phyloP scores from a whole-genome alignment of 1,140 invertebrate species.

The Ceratosolen fusciceps region DNA sequence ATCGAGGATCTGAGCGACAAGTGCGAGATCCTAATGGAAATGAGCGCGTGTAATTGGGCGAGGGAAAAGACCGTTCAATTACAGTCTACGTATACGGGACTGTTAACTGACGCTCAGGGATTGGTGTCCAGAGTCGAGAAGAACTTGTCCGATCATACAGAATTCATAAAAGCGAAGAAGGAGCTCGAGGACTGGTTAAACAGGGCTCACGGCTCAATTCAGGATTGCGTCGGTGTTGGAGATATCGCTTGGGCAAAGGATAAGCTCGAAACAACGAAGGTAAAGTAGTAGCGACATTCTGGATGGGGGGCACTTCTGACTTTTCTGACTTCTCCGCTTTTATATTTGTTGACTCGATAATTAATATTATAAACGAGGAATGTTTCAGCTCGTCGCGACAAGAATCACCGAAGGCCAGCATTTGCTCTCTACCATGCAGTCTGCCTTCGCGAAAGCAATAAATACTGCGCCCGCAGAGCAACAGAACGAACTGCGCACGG shows the following conservation, averaged over 20 bases:
- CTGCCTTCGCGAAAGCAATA: conserved; percentile 87
- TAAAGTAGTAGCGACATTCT: no score
- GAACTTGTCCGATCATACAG: conserved; percentile 89
- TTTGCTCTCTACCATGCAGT: conserved; percentile 83
- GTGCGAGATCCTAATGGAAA: conserved; percentile 88
- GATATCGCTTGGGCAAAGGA: conserved; percentile 84
- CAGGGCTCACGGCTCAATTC: conserved; percentile 82
- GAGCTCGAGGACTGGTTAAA: conserved; percentile 87
- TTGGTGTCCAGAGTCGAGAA: conserved; percentile 88
- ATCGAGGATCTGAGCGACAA: conserved; percentile 89
- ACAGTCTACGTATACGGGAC: conserved; percentile 83
- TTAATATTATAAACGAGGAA: no score
- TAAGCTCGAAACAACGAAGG: conserved; percentile 84
- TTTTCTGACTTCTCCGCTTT: no score
- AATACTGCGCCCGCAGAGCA: conserved; percentile 85
- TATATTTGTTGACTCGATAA: no score
- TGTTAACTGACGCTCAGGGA: conserved; percentile 83
- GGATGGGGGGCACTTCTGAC: no score
- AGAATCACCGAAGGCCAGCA: conserved; percentile 90
- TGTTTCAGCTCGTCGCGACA: conserved; percentile 76
- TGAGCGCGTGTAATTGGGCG: conserved; percentile 85
- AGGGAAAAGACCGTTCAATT: conserved; percentile 88
- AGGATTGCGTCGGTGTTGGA: conserved; percentile 86
- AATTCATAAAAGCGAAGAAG: conserved; percentile 88
- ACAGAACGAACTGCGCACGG: conserved; percentile 82